Base-by-base conservation (phyloP, 2,888 invertebrate species). In the Villa cingulata region DNA sequence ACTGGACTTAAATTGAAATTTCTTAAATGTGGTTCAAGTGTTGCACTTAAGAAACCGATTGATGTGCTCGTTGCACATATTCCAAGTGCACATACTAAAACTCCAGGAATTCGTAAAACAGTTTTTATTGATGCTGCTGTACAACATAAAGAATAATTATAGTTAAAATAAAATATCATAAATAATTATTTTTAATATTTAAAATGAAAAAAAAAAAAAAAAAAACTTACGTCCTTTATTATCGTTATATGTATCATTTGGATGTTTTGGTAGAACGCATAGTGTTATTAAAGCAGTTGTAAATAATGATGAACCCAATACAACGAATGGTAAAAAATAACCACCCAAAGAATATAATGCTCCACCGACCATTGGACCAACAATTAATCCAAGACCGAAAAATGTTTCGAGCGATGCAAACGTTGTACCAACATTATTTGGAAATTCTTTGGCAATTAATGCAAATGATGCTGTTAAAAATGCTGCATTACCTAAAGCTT, bases 331-430 rank as follows among this genome's bases (percentile, higher is more conserved):
- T 5, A 86, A 73, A 0, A 78, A 75, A 62, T 83, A 90, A 0
- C 88, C 88, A 3, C 87, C 88, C 10, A 78, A 59, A 62, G 80
- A 75, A 63, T 83, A 94, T 1, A 94, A 72, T 1, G 84, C 81
- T 1, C 91, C 91, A 1, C 94, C 94, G 12, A 94, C 76, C 0
- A 87, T 87, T 0, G 94, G 94, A 0, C 94, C 94, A 1, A 88
- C 86, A 49, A 92, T 91, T 48, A 92, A 74, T 2, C 79, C 94
- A 58, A 78, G 75, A 0, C 92, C 92, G 62, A 89, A 90, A 66
- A 87, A 90, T 1, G 91, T 87, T 68, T 89, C 88, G 40, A 88
- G 64, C 0, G 84, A 83, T 2, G 86, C 86, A 72, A 90, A 90
- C 58, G 87, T 87, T 7, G 83, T 83, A 0, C 86, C 86, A 0